Conservation (phyloP, 1,140 invertebrate genomes). For the Periplaneta americana region DNA sequence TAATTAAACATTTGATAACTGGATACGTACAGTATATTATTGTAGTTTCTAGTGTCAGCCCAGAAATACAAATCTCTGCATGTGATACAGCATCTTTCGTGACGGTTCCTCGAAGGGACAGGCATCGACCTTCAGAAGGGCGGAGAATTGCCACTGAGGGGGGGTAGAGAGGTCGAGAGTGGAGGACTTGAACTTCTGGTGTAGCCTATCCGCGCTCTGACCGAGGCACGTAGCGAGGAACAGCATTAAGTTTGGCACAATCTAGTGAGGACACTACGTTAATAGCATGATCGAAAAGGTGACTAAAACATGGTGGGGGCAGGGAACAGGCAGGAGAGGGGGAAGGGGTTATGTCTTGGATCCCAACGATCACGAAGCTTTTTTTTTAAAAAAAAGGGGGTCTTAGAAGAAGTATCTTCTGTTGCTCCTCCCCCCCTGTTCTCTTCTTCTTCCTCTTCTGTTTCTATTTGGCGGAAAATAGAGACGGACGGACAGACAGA, state of each 20-base stretch:
- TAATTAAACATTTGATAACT: too few relatives aligned
- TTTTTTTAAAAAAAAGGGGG: not conserved
- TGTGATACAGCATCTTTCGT: too few relatives aligned
- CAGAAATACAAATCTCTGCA: too few relatives aligned
- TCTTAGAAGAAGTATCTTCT: not conserved
- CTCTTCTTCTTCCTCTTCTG: not conserved
- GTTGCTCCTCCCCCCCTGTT: not conserved
- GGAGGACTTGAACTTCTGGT: not conserved
- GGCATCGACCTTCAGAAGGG: not conserved
- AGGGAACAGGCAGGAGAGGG: not conserved
- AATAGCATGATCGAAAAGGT: not conserved
- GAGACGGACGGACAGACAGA: too few relatives aligned
- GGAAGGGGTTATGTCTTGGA: not conserved
- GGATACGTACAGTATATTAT: too few relatives aligned
- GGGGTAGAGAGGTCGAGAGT: not conserved
- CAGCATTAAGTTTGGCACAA: not conserved
- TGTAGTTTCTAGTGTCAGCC: too few relatives aligned
- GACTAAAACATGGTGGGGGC: not conserved
- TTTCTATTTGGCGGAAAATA: not conserved
- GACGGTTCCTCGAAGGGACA: too few relatives aligned
- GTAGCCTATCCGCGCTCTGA: not conserved
- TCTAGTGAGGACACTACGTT: not conserved
- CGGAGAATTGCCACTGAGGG: not conserved
- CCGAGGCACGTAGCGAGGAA: not conserved
- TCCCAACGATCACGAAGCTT: not conserved